Conservation (phyloP, 1,140 invertebrate species). For the Drosophila tani region DNA sequence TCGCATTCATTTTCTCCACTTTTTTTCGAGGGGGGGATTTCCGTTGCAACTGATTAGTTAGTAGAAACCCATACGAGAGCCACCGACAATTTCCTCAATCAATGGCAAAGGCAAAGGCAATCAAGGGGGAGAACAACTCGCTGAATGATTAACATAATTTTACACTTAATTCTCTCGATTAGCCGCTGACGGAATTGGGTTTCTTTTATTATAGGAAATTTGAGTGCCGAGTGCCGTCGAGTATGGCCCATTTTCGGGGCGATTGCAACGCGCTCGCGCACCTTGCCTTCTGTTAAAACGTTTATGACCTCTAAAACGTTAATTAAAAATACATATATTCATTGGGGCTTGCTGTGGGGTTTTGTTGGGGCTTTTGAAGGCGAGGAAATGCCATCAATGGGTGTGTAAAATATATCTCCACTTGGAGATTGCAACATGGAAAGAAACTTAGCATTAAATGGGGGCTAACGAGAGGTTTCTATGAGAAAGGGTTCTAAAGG, state of each 20-base stretch:
- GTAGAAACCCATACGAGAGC: slow-evolving; percentile 26
- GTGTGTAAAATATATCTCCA: slow-evolving; percentile 23
- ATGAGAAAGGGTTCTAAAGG: background rate
- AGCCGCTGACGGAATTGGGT: slow-evolving; percentile 21
- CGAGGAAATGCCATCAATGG: slow-evolving; percentile 15
- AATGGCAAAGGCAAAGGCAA: slow-evolving; percentile 3
- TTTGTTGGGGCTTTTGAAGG: too few relatives aligned
- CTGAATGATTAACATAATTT: slow-evolving; percentile 72
- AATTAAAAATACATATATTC: slow-evolving; percentile 24
- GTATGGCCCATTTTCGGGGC: slow-evolving; percentile 25
- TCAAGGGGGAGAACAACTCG: slow-evolving; percentile 18
- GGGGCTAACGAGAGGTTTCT: too few relatives aligned
- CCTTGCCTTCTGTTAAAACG: slow-evolving; percentile 9
- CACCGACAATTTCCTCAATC: slow-evolving; percentile 76
- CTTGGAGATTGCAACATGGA: background rate
- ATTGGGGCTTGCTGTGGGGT: too few relatives aligned
- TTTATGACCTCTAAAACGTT: slow-evolving; percentile 45
- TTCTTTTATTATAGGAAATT: slow-evolving; percentile 7
- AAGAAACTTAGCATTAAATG: background rate
- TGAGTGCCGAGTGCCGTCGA: background rate
- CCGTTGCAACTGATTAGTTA: slow-evolving; percentile 78
- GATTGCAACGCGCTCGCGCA: slow-evolving; percentile 14
- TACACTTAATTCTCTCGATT: slow-evolving; percentile 74
- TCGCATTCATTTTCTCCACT: slow-evolving; percentile 28
- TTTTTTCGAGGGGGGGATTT: slow-evolving; percentile 53